These are phyloP conservation scores for Edolisoma coerulescens DNA, from an alignment of 2,113 vertebrate genomes.

Conservation along the genomic window DNA sequence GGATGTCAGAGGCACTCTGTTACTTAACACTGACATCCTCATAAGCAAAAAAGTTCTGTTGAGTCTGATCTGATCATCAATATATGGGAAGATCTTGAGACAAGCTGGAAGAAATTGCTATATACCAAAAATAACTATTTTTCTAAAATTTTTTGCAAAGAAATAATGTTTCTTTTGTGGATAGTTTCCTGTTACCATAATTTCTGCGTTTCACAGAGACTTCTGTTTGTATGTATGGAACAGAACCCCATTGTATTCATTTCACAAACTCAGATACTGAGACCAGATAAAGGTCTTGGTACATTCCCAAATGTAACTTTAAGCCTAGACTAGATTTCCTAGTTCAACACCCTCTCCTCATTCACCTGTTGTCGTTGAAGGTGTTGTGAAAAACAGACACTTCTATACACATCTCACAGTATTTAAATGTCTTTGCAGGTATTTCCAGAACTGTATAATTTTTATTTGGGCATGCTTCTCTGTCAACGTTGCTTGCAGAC, in stretches of 20 bases:
- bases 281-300: not conserved
- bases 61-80: not conserved
- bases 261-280: not conserved
- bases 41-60: not conserved
- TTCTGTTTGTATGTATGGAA: not conserved
- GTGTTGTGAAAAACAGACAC: not conserved
- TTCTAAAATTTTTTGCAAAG: not conserved
- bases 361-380: not conserved
- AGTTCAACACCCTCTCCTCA: not conserved
- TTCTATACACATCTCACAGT: not conserved
- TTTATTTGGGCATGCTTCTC: not conserved
- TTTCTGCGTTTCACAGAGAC: not conserved
- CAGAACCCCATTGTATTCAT: not conserved
- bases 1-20: not conserved
- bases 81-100: not conserved
- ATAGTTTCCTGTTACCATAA: not conserved
- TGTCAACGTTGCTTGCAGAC: not conserved
- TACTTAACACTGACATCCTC: not conserved
- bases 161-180: not conserved
- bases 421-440: not conserved
- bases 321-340: not conserved
- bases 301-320: not conserved
- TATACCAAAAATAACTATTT: not conserved
- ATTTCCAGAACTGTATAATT: not conserved
- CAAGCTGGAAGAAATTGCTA: not conserved